phyloP scores from a whole-genome alignment of 2,797 vertebrate genomes.

The Apogon talboti region DNA sequence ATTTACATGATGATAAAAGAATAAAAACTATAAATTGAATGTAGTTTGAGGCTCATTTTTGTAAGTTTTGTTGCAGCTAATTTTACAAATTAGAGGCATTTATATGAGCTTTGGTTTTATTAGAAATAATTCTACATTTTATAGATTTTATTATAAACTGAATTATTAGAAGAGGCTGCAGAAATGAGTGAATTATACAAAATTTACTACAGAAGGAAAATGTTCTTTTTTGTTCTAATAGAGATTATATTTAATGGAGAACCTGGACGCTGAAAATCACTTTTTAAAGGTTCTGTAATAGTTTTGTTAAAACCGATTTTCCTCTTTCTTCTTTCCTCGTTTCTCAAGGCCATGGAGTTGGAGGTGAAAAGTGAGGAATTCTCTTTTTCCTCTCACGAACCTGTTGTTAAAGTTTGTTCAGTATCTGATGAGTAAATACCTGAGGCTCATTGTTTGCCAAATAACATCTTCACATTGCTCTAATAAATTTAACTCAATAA shows the following conservation, averaged over 20 bases:
- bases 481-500: slow-evolving; percentile 15
- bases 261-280: neutral
- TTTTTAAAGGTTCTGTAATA: neutral
- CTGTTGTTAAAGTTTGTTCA: slow-evolving; percentile 30
- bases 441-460: slow-evolving; percentile 27
- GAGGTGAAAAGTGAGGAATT: slow-evolving; percentile 9
- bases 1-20: neutral
- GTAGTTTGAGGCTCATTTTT: neutral
- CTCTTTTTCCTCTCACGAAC: slow-evolving; percentile 27
- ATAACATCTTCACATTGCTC: slow-evolving; percentile 26
- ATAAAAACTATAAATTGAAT: neutral
- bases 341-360: slow-evolving; percentile 36
- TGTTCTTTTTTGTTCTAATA: neutral
- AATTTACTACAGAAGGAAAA: too few relatives aligned
- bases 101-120: slow-evolving; percentile 1
- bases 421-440: slow-evolving; percentile 40
- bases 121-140: neutral
- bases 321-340: neutral
- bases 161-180: neutral
- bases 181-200: too few relatives aligned
- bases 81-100: neutral
- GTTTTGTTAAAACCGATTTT: slow-evolving; percentile 12
- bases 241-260: neutral
- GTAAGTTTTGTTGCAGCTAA: neutral
- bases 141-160: slow-evolving; percentile 4